Evolutionary conservation across 2,797 vertebrate genomes (phyloP).

Genomic region (Halcyon badia): DNA sequence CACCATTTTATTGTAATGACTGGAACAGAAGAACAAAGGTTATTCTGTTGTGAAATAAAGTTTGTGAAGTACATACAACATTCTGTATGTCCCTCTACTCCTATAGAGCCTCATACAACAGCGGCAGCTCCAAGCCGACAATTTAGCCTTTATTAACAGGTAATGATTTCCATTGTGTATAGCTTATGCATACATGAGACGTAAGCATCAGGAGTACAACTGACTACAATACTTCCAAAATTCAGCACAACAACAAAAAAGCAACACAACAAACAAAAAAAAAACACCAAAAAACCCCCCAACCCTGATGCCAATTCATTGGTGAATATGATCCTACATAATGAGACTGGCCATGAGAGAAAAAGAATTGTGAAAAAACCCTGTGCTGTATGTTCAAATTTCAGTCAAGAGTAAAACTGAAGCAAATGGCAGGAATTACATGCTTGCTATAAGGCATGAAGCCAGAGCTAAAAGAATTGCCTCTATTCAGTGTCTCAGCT

Average conservation of each 20-base stretch:
- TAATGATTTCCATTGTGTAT: neutral
- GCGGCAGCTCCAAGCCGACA: neutral
- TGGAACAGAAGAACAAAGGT: neutral
- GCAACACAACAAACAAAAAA: too few species aligned
- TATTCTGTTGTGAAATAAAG: neutral
- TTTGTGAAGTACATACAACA: neutral
- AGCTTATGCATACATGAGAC: neutral
- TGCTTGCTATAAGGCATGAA: slow-evolving; percentile 41
- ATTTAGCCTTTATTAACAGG: neutral
- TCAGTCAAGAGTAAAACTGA: slow-evolving; percentile 31
- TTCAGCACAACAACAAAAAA: neutral
- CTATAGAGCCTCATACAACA: neutral
- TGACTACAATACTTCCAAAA: neutral
- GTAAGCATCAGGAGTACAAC: neutral
- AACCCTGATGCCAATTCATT: neutral
- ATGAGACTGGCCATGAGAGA: neutral
- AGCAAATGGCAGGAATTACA: slow-evolving; percentile 44
- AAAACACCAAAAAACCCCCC: too few species aligned
- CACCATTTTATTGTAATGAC: neutral
- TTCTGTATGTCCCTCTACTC: neutral
- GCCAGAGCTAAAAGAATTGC: slow-evolving; percentile 65
- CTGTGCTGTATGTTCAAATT: neutral
- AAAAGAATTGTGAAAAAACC: neutral
- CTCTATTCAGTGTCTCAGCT: slow-evolving; percentile 37
- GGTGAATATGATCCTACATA: neutral